These are phyloP conservation scores for Druon quercuslanigerum DNA, from an alignment of 1,140 invertebrate genomes.

Conservation along the genomic window DNA sequence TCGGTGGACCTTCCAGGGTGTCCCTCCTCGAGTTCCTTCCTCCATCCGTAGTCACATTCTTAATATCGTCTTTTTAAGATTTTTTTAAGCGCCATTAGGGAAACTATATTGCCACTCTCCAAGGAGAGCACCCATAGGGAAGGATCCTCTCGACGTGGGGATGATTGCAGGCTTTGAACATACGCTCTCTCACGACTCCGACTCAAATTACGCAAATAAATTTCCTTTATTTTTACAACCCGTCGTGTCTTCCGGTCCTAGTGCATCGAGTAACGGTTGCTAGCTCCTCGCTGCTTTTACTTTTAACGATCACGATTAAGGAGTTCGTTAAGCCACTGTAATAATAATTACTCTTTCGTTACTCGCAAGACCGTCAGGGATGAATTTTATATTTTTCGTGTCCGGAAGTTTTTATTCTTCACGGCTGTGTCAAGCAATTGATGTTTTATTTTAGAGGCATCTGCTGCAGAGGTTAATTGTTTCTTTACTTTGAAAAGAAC, in stretches of 20 bases:
- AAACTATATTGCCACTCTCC: constrained; percentile 74
- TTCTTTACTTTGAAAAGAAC: too few species aligned
- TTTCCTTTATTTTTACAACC: constrained; percentile 73
- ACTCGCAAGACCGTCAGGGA: neutral
- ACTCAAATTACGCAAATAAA: constrained; percentile 74
- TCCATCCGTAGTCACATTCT: constrained; percentile 71
- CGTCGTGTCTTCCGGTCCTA: constrained; percentile 42
- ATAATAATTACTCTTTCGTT: constrained; percentile 49
- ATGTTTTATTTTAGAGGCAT: too few species aligned
- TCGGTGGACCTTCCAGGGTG: constrained; percentile 40
- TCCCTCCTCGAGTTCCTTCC: constrained; percentile 47
- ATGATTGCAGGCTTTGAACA: constrained; percentile 63
- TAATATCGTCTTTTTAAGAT: constrained; percentile 76
- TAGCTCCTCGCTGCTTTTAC: constrained; percentile 47
- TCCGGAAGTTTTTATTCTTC: neutral
- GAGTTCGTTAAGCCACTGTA: constrained; percentile 49
- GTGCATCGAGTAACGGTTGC: constrained; percentile 53
- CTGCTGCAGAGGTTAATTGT: too few species aligned
- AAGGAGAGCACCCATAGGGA: constrained; percentile 48
- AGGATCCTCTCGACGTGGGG: constrained; percentile 40
- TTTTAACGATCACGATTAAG: constrained; percentile 66
- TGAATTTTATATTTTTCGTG: neutral
- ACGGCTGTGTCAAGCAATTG: neutral
- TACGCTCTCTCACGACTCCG: constrained; percentile 60
- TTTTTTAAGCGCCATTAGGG: constrained; percentile 75